Conservation (phyloP, 2,113 vertebrate genomes). For the Serilophus lunatus region DNA sequence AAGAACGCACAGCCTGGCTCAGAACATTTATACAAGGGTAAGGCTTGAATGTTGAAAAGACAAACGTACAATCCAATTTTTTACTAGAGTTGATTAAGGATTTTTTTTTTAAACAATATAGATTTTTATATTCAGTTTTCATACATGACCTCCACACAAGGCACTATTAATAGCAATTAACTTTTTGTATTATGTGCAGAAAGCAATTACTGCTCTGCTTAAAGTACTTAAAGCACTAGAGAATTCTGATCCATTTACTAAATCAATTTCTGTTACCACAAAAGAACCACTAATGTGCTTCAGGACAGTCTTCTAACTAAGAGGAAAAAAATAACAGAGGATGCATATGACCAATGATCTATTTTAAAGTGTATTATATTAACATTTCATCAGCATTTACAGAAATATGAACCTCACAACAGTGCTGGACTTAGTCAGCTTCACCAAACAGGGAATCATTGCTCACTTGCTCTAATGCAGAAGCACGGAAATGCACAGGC, state of each 20-base stretch:
- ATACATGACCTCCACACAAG: slow-evolving; percentile 21
- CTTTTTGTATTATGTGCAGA: slow-evolving; percentile 37
- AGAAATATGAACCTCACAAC: slow-evolving; percentile 7
- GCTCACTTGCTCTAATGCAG: not conserved
- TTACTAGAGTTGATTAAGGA: not conserved
- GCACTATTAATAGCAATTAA: slow-evolving; percentile 54
- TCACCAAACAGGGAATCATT: not conserved
- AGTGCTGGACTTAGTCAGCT: not conserved
- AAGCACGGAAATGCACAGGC: not conserved
- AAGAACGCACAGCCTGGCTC: not conserved
- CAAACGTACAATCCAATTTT: not conserved
- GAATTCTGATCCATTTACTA: slow-evolving; percentile 37
- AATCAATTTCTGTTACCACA: slow-evolving; percentile 47
- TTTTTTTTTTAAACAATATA: not conserved
- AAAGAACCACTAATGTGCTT: slow-evolving; percentile 36
- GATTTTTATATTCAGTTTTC: slow-evolving; percentile 20
- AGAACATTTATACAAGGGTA: not conserved
- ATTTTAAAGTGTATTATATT: slow-evolving; percentile 48
- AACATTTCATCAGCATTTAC: slow-evolving; percentile 49
- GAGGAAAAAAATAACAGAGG: not conserved
- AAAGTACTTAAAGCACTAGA: slow-evolving; percentile 57
- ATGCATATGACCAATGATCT: not conserved
- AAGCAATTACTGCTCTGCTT: slow-evolving; percentile 42
- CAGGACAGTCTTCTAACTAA: not conserved
- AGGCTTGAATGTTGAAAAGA: not conserved